phyloP scores from a whole-genome alignment of 2,888 invertebrate species.

The Noctua fimbriata region DNA sequence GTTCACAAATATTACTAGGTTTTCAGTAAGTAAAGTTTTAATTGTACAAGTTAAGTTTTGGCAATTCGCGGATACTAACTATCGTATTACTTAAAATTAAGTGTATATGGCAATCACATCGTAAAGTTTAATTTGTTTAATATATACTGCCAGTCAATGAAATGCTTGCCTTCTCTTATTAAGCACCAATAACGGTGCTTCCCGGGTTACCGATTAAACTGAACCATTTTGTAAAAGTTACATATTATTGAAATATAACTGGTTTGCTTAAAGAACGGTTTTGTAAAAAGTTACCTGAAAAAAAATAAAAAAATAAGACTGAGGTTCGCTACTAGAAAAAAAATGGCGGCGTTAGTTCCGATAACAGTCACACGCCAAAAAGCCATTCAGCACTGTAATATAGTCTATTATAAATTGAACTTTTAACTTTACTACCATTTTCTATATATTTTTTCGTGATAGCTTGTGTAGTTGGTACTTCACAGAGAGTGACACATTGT shows the following conservation, averaged over 20 bases:
- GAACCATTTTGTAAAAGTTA: constrained; percentile 13
- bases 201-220: background rate
- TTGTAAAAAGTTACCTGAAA: background rate
- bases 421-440: background rate
- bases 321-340: background rate
- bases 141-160: constrained; percentile 7
- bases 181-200: constrained; percentile 13
- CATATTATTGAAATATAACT: background rate
- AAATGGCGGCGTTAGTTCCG: background rate
- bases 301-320: background rate
- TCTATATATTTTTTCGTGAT: background rate
- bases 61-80: background rate
- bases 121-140: constrained; percentile 15
- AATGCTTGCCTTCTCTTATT: constrained; percentile 25
- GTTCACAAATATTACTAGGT: background rate
- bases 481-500: background rate
- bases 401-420: background rate
- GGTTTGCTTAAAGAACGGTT: background rate
- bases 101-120: background rate
- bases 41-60: background rate
- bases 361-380: background rate
- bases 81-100: background rate
- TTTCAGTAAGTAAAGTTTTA: background rate
- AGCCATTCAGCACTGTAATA: too few species aligned
- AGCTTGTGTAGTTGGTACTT: background rate